Percentiles rank a stretch among this genome's conserved stretches.
Conservation (phyloP, 2,888 invertebrate genomes). For the Dichetophora obliterata region DNA sequence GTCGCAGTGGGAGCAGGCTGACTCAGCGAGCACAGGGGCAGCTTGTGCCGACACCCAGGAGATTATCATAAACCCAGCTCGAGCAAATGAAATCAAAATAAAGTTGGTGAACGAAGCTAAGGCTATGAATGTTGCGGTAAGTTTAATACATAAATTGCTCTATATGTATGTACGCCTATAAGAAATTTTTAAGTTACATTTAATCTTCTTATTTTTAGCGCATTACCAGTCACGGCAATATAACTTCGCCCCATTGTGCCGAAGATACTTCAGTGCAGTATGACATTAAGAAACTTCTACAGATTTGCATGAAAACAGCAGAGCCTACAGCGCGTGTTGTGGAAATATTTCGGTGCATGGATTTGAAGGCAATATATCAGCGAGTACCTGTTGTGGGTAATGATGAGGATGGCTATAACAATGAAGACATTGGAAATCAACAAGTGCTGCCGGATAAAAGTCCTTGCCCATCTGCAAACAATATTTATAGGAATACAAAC, state of each 20-base stretch:
- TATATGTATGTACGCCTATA: no score
- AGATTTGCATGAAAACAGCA: conserved; percentile 66
- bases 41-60: conserved; percentile 70
- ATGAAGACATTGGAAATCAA: conserved; percentile 62
- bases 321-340: conserved; percentile 63
- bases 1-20: conserved; percentile 65
- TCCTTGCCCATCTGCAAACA: conserved; percentile 49
- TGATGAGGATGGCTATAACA: conserved; percentile 58
- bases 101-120: conserved; percentile 67
- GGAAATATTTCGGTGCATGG: conserved; percentile 67
- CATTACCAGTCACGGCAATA: conserved; percentile 55
- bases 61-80: conserved; percentile 75
- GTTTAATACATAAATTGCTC: no score
- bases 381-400: conserved; percentile 53
- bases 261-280: conserved; percentile 64
- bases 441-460: conserved; percentile 54
- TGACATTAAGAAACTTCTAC: conserved; percentile 64
- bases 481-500: conserved; percentile 57
- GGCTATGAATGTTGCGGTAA: conserved; percentile 66
- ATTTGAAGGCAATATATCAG: conserved; percentile 67
- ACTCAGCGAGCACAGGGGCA: conserved; percentile 39
- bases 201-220: conserved; percentile 50
- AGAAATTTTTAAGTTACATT: not conserved
- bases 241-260: conserved; percentile 46
- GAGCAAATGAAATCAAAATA: conserved; percentile 66